Conservation (phyloP, 2,888 invertebrate genomes). For the Acronicta aceris region DNA sequence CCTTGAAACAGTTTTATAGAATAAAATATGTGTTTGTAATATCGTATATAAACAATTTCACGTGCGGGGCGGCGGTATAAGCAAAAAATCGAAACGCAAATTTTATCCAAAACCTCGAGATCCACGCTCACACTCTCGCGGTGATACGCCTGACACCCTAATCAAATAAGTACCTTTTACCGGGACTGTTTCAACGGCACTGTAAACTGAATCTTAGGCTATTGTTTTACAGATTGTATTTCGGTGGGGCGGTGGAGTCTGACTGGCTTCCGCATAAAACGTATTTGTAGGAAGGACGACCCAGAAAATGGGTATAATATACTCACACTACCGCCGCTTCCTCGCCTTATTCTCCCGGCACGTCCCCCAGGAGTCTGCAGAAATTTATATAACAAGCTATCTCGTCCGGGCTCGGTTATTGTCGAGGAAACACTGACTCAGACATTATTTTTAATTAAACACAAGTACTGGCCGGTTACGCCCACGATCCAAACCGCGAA, state of each 20-base stretch:
- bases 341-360: slow-evolving; percentile 84
- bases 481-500: slow-evolving; percentile 71
- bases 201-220: slow-evolving; percentile 62
- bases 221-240: slow-evolving; percentile 67
- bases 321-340: slow-evolving; percentile 87
- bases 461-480: slow-evolving; percentile 77
- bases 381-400: slow-evolving; percentile 89
- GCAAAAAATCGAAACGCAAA: slow-evolving; percentile 87
- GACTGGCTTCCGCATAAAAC: slow-evolving; percentile 89
- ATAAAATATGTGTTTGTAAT: slow-evolving; percentile 51
- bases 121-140: slow-evolving; percentile 85
- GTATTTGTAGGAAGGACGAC: slow-evolving; percentile 90
- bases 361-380: slow-evolving; percentile 87
- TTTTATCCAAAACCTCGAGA: slow-evolving; percentile 87
- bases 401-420: slow-evolving; percentile 86
- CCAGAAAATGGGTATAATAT: slow-evolving; percentile 89
- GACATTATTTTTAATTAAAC: slow-evolving; percentile 88
- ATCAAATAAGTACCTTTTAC: slow-evolving; percentile 90
- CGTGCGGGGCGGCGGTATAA: slow-evolving; percentile 66
- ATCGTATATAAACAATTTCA: slow-evolving; percentile 67
- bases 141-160: slow-evolving; percentile 89
- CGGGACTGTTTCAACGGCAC: slow-evolving; percentile 64
- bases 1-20: slow-evolving; percentile 35
- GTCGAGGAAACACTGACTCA: slow-evolving; percentile 84
- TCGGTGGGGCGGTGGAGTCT: slow-evolving; percentile 59